These are phyloP conservation scores for Euplexia lucipara DNA, from an alignment of 2,888 invertebrate genomes.

Conservation along the genomic window DNA sequence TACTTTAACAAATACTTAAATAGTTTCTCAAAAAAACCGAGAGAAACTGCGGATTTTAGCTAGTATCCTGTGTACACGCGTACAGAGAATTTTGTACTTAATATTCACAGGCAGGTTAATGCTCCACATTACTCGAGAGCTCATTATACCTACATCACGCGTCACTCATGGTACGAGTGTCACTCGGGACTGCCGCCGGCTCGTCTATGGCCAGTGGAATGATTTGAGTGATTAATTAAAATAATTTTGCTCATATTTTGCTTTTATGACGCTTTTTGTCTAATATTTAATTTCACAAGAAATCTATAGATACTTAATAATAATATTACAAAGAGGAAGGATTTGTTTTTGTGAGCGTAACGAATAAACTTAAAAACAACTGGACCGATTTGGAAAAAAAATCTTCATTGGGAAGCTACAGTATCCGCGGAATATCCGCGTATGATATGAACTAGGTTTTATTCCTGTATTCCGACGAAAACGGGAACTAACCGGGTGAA, in stretches of 20 bases:
- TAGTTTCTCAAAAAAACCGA: neutral
- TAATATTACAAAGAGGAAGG: no score
- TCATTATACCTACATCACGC: slow-evolving; percentile 45
- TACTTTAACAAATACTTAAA: neutral
- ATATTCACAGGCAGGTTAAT: slow-evolving; percentile 36
- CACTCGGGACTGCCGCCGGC: slow-evolving; percentile 9
- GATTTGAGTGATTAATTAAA: slow-evolving; percentile 29
- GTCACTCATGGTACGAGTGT: slow-evolving; percentile 29
- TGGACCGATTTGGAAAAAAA: no score
- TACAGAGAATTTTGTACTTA: slow-evolving; percentile 5
- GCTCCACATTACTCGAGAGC: slow-evolving; percentile 24
- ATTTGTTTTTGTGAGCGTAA: no score
- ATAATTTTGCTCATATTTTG: slow-evolving; percentile 8
- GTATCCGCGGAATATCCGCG: no score
- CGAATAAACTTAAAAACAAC: no score
- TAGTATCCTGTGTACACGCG: neutral
- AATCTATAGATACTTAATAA: no score
- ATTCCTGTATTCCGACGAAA: no score
- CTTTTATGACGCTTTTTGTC: neutral
- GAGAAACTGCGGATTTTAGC: neutral
- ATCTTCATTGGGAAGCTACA: no score
- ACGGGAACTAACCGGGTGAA: no score
- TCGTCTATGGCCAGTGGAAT: neutral
- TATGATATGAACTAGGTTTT: no score
- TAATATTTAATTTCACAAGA: no score